These are phyloP conservation scores for Dyspetes luteomarginatus DNA, from an alignment of 2,888 invertebrate genomes.

Conservation along the genomic window DNA sequence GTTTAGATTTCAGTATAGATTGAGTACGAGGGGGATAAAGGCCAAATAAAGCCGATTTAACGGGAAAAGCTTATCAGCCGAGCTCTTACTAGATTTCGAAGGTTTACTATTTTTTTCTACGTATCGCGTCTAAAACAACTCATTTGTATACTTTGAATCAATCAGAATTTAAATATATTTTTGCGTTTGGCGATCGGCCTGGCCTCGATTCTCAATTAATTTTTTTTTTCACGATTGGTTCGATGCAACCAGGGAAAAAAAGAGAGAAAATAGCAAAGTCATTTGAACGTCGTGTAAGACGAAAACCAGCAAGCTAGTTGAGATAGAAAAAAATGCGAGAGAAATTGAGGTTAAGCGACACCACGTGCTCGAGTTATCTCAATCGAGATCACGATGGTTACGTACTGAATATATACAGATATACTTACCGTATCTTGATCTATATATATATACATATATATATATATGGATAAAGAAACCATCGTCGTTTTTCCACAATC, in stretches of 20 bases:
- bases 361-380: slow-evolving; percentile 27
- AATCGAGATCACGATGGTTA: slow-evolving; percentile 14
- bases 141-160: too few species aligned
- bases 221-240: background rate
- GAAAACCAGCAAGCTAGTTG: background rate
- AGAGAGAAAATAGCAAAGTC: background rate
- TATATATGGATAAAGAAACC: background rate
- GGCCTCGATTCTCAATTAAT: background rate
- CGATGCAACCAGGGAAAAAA: background rate
- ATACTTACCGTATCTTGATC: background rate
- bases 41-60: background rate
- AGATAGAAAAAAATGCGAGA: slow-evolving; percentile 26
- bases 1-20: background rate
- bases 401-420: background rate
- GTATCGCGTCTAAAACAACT: too few species aligned
- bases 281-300: background rate
- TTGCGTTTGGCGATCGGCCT: background rate
- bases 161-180: background rate
- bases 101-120: background rate
- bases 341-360: background rate
- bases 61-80: too few species aligned
- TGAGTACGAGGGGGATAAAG: background rate
- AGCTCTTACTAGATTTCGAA: too few species aligned
- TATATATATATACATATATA: background rate
- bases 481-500: slow-evolving; percentile 46